A percentile compares a stretch with the other conserved stretches of the same genome.
These are phyloP conservation scores for Trachelus iudaicus DNA, from an alignment of 2,888 invertebrate species.

Conservation along the genomic window DNA sequence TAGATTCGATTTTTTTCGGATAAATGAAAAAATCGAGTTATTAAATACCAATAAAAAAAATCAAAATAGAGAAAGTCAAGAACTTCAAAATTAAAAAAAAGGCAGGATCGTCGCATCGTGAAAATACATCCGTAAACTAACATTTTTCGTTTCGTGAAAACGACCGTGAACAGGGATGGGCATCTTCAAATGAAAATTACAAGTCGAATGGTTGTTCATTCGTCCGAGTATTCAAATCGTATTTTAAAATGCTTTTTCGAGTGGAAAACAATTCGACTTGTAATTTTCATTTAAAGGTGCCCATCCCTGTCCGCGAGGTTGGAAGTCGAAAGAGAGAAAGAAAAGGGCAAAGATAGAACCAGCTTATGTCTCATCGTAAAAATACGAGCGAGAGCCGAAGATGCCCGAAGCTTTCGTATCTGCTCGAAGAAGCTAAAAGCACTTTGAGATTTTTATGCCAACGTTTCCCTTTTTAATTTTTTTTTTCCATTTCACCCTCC, in stretches of 20 bases:
- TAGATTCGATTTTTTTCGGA: not conserved
- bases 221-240: too few species aligned
- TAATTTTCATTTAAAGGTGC: too few species aligned
- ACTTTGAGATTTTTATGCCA: too few species aligned
- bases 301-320: constrained; percentile 1
- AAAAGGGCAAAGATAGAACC: not conserved
- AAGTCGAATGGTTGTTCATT: too few species aligned
- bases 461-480: not conserved
- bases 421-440: not conserved
- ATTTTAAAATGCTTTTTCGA: too few species aligned
- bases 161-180: not conserved
- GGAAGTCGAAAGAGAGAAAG: not conserved
- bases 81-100: too few species aligned
- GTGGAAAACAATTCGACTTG: too few species aligned
- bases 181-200: too few species aligned
- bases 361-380: not conserved
- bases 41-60: too few species aligned
- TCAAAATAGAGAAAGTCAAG: too few species aligned
- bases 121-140: constrained; percentile 50
- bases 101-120: constrained; percentile 27
- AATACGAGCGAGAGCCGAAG: not conserved
- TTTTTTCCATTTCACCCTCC: not conserved
- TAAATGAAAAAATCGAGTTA: too few species aligned
- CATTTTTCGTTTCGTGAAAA: constrained; percentile 37
- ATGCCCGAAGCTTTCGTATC: not conserved